Evolutionary conservation across 2,888 invertebrate genomes (phyloP), one percentile per base, ranked within the genome.

Genomic region (Poecilobothrus nobilitatus): DNA sequence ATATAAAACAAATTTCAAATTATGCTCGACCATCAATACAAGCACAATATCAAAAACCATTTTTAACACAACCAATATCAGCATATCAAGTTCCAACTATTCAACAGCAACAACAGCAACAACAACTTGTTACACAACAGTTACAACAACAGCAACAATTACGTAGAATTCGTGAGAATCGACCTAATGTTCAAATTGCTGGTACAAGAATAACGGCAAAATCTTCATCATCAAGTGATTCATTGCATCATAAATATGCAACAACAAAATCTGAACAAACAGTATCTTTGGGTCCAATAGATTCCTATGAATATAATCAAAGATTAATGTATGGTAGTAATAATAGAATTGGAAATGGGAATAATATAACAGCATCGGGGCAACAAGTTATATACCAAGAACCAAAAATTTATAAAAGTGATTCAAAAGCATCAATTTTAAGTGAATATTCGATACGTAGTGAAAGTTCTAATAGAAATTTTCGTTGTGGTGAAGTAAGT

Each of bases 191-290:
- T 7, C 44, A 68, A 3, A 44, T 69, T 37, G 70, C 67, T 64
- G 68, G 70, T 20, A 70, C 69, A 67, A 72, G 70, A 63, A 74
- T 79, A 64, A 79, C 79, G 67, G 76, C 80, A 5, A 82, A 82
- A 72, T 82, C 82, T 0, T 82, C 81, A n/a, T 81, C 81, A n/a
- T 82, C 82, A 3, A 82, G 80, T 68, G 82, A 82, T 71, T 82
- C 81, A 5, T 69, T 82, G 67, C 79, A 81, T 21, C 72, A 71
- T n/a, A 62, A 61, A 34, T 62, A 67, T 67, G 34, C 20, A 8
- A 18, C 44, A 61, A 15, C 64, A 65, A 44, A 66, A 53, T 53
- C 53, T 53, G 53, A 53, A 6, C 53, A 53, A 18, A 9, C 53
- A 18, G 6, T 53, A 67, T 12, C 64, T 62, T 10, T 65, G 6